A percentile compares a stretch with the other conserved stretches of the same genome.
Evolutionary conservation across 2,113 vertebrate species (phyloP).

Genomic region (Etheostoma spectabile): DNA sequence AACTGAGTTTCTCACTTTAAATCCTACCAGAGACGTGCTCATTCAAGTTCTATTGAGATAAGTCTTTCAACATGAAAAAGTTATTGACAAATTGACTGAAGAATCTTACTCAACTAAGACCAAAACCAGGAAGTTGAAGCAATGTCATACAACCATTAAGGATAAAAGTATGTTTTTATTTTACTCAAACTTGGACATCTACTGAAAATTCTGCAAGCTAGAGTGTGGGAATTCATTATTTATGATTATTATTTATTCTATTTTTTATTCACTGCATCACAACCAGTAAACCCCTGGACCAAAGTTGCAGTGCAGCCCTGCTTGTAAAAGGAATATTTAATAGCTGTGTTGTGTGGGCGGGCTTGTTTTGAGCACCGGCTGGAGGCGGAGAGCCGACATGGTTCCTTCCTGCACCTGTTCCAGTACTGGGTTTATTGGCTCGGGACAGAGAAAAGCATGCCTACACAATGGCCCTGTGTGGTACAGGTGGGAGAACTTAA

Average conservation of each 20-base stretch:
- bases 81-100: too few species aligned
- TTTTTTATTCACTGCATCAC: not conserved
- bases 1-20: too few species aligned
- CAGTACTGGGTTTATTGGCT: constrained; percentile 52
- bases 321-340: constrained; percentile 43
- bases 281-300: not conserved
- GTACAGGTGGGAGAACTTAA: constrained; percentile 8
- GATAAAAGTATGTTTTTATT: not conserved
- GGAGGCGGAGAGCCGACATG: constrained; percentile 32
- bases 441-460: constrained; percentile 31
- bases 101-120: too few species aligned
- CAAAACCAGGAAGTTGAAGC: not conserved
- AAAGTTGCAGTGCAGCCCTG: not conserved
- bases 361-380: constrained; percentile 41
- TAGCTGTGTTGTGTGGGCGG: constrained; percentile 32
- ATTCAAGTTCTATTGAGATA: too few species aligned
- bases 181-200: not conserved
- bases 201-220: not conserved
- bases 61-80: too few species aligned
- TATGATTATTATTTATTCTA: not conserved
- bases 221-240: not conserved
- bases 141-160: not conserved
- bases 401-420: constrained; percentile 55
- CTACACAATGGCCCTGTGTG: constrained; percentile 35
- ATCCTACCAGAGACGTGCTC: too few species aligned